These are phyloP conservation scores for Distichodus sexfasciatus DNA, from an alignment of 2,797 vertebrate species.

Conservation along the genomic window DNA sequence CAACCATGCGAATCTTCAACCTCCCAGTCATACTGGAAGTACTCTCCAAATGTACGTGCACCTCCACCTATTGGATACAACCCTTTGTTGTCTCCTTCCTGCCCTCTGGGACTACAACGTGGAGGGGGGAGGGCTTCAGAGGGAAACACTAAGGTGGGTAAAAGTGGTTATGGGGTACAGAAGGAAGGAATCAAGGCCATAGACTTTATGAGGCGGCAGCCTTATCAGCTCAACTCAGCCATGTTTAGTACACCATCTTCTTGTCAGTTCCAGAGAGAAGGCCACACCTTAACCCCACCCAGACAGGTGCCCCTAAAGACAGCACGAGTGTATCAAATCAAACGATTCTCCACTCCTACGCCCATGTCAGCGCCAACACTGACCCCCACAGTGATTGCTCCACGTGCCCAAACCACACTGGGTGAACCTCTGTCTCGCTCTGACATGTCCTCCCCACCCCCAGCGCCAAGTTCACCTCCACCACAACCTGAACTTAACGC, in stretches of 20 bases:
- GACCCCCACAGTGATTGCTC: constrained; percentile 83
- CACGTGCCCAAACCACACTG: constrained; percentile 87
- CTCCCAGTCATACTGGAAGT: constrained; percentile 88
- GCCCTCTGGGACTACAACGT: constrained; percentile 85
- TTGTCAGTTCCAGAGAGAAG: constrained; percentile 71
- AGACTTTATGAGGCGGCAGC: constrained; percentile 93
- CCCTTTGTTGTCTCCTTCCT: constrained; percentile 88
- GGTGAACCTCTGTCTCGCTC: constrained; percentile 84
- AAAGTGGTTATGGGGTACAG: constrained; percentile 65
- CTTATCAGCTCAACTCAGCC: constrained; percentile 94
- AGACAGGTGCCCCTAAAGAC: constrained; percentile 85
- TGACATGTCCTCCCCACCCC: constrained; percentile 72
- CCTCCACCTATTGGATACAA: constrained; percentile 98
- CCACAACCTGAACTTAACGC: constrained; percentile 38
- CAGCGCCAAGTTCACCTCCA: constrained; percentile 35
- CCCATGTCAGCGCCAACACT: constrained; percentile 86
- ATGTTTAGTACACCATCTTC: constrained; percentile 86
- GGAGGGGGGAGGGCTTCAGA: constrained; percentile 71
- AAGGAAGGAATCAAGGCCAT: constrained; percentile 90
- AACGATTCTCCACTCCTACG: constrained; percentile 92
- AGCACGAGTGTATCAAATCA: constrained; percentile 88
- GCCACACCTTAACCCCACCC: constrained; percentile 67
- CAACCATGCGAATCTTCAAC: constrained; percentile 70
- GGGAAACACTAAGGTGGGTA: constrained; percentile 61
- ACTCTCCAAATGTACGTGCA: constrained; percentile 94